Evolutionary conservation across 2,113 vertebrate species (phyloP).

Genomic region (Hippocampus zosterae): DNA sequence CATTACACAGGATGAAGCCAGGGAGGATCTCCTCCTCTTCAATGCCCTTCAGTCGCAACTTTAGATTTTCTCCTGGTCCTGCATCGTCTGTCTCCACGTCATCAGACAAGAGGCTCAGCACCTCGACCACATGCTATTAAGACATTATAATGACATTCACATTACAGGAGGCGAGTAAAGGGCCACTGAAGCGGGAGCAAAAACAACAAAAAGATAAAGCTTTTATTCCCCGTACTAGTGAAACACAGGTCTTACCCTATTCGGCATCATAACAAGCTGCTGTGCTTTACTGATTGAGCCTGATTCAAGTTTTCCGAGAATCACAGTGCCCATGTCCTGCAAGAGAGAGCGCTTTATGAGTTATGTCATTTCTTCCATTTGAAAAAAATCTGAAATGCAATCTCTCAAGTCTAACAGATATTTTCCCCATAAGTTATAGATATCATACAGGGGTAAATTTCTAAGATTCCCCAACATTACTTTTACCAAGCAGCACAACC

Average conservation of each 20-base stretch:
- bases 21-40: slow-evolving; percentile 98
- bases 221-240: neutral
- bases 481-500: no score
- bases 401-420: no score
- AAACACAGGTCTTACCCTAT: slow-evolving; percentile 77
- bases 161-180: neutral
- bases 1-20: slow-evolving; percentile 94
- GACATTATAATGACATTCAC: neutral
- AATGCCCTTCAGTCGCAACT: slow-evolving; percentile 94
- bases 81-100: slow-evolving; percentile 95
- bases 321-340: slow-evolving; percentile 97
- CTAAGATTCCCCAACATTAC: no score
- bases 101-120: slow-evolving; percentile 92
- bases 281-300: slow-evolving; percentile 95
- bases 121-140: slow-evolving; percentile 89
- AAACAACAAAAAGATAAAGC: neutral
- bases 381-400: neutral
- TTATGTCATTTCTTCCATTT: neutral
- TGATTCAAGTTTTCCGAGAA: slow-evolving; percentile 94
- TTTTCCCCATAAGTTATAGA: no score
- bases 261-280: slow-evolving; percentile 98
- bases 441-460: no score
- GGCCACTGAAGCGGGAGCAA: neutral
- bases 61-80: slow-evolving; percentile 93
- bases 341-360: slow-evolving; percentile 8